A percentile compares a stretch with the other conserved stretches of the same genome.
Conservation (phyloP, 2,888 invertebrate genomes). For the Caenorhabditis doughertyi region DNA sequence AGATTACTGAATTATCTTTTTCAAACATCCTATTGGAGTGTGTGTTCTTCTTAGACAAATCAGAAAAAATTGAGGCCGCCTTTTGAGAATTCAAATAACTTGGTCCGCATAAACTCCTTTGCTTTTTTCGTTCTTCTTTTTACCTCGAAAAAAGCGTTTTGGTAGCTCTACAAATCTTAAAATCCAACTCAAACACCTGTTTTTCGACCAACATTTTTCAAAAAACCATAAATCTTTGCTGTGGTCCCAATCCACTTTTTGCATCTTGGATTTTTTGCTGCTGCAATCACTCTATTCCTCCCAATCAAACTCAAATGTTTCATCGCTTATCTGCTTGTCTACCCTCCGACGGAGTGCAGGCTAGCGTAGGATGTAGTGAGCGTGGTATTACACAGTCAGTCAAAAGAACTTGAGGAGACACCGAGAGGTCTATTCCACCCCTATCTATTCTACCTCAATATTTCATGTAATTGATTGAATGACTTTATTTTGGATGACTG, state of each 20-base stretch:
- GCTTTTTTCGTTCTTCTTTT: too few relatives aligned
- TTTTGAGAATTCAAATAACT: too few relatives aligned
- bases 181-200: too few relatives aligned
- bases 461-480: conserved; percentile 63
- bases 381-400: conserved; percentile 57
- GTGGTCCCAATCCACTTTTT: conserved; percentile 10
- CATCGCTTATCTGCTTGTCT: conserved; percentile 57
- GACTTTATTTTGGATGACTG: conserved; percentile 47
- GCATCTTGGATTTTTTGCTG: conserved; percentile 5
- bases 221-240: conserved; percentile 22
- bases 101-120: too few relatives aligned
- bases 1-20: too few relatives aligned
- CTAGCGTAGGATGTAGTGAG: conserved; percentile 58
- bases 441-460: conserved; percentile 61
- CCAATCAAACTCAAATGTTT: conserved; percentile 48
- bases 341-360: conserved; percentile 45
- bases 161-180: background rate
- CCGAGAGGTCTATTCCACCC: conserved; percentile 28
- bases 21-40: too few relatives aligned
- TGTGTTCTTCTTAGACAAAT: too few relatives aligned
- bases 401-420: conserved; percentile 52
- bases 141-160: too few relatives aligned
- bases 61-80: too few relatives aligned
- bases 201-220: background rate
- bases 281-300: conserved; percentile 10